Base-by-base conservation (phyloP, 2,797 vertebrate species). In the Vultur gryphus region DNA sequence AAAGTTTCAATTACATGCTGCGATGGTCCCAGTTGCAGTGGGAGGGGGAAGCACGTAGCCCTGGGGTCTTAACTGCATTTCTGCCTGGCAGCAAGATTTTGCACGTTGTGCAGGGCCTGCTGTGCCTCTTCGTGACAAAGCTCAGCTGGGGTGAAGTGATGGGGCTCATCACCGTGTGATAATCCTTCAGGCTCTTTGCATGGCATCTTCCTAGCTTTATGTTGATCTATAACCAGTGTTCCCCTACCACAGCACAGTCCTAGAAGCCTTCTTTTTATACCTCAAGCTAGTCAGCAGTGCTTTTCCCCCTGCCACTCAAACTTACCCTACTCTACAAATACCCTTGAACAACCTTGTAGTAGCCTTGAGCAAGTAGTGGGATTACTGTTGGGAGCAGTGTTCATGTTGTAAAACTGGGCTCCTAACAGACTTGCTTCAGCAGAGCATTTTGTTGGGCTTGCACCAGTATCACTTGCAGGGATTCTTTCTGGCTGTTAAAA, bases 391-490 rank as follows among this genome's bases (percentile, higher is more conserved):
- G 75, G 55, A 83, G 10, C 1, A 4, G 10, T 62, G 75, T 37
- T 87, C n/a, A 1, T 13, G 25, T 23, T 70, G 54, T 48, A 62
- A 64, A 62, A 58, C 26, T 3, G n/a, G 12, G 10, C 13, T 91
- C 33, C 39, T 23, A 35, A 25, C 11, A 48, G 62, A 33, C 13
- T 57, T 61, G 5, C n/a, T 90, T 46, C 73, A 29, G 55, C 25
- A n/a, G 31, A 77, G 18, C 7, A 1, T 62, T 84, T 86, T 86
- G 43, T 10, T 73, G 62, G 55, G 16, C 13, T 69, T 41, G 17
- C 41, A 67, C 54, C 35, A 66, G 29, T 21, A 57, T 6, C 0
- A 0, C 11, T 29, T 33, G 2, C 19, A 59, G n/a, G 31, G 39
- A 41, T 88, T 87, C 37, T 37, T 79, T 55, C 43, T 69, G 29